phyloP scores from a whole-genome alignment of 2,113 vertebrate genomes.

The Indicator maculatus region DNA sequence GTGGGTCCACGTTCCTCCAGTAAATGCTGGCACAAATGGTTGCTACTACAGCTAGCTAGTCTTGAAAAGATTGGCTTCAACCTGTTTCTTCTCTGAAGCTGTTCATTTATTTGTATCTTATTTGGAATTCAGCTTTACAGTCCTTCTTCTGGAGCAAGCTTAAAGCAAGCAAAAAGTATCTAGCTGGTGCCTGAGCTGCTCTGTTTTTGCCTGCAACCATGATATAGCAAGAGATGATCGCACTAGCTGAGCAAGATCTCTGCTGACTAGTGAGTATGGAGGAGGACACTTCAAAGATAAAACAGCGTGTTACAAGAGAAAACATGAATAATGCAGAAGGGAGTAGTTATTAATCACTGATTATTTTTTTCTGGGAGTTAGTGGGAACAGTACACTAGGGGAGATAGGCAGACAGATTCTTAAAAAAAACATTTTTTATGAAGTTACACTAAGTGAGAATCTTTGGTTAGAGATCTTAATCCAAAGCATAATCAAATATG shows the following conservation, averaged over 20 bases:
- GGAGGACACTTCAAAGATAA: conserved; percentile 1
- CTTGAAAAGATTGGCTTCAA: conserved; percentile 1
- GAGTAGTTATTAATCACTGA: background rate
- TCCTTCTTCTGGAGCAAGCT: background rate
- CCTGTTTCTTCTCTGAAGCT: background rate
- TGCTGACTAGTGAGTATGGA: background rate
- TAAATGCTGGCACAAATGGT: background rate
- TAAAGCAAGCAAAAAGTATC: background rate
- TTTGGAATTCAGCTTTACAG: background rate
- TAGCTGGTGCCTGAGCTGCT: background rate
- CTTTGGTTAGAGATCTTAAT: background rate
- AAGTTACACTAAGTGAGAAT: background rate
- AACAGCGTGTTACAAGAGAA: background rate
- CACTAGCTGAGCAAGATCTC: background rate
- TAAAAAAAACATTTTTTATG: background rate
- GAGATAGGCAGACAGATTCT: background rate
- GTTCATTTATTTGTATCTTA: background rate
- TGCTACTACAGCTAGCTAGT: background rate
- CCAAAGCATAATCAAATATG: background rate
- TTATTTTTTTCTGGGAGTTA: background rate
- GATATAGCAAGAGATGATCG: background rate
- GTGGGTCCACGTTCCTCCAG: background rate
- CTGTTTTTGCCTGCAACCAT: background rate
- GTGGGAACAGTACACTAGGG: background rate
- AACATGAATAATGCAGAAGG: background rate